Evolutionary conservation across 2,797 vertebrate genomes (phyloP), one percentile per base, ranked within the genome.

Genomic region (Etheostoma perlongum): DNA sequence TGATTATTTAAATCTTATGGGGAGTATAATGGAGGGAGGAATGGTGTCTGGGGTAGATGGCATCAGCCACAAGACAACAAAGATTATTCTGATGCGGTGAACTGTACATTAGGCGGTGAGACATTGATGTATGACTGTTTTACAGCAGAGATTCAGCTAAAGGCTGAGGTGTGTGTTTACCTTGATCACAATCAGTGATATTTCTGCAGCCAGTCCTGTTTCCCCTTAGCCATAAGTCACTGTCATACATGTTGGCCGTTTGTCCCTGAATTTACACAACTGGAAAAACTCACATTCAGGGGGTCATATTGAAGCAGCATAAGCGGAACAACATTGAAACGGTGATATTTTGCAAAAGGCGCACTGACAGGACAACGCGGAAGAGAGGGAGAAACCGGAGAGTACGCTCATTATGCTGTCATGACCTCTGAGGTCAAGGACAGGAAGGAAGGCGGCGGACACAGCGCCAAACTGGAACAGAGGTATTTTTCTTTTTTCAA

Each of bases 361-460:
- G 12, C 65, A 47, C 71, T 52, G 79, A 75, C 72, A 69, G 77
- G 61, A 51, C 75, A 67, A 40, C 25, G n/a, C 51, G 25, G 76
- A 74, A 55, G 49, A 59, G 48, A 51, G 52, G 10, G 59, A 54
- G 91, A 76, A 88, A 87, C 79, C 47, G 25, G 84, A 90, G 88
- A 81, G 76, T 7, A 5, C 2, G 30, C 73, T 91, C 87, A 81
- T 92, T 91, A 90, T 86, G 68, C 85, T 79, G 82, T 64, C 52
- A 11, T 91, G 90, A 94, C 93, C 89, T 73, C 44, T 4, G 66
- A 73, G 92, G 89, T 93, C 88, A 92, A 68, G 74, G 74, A 82
- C 88, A 92, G 91, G 91, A 93, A 91, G 87, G 83, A 90, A 85
- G 74, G 74, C 30, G 54, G 76, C 27, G 69, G 81, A 93, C 88